These are phyloP conservation scores for Paratilapia polleni DNA, from an alignment of 2,113 vertebrate species.

Conservation along the genomic window DNA sequence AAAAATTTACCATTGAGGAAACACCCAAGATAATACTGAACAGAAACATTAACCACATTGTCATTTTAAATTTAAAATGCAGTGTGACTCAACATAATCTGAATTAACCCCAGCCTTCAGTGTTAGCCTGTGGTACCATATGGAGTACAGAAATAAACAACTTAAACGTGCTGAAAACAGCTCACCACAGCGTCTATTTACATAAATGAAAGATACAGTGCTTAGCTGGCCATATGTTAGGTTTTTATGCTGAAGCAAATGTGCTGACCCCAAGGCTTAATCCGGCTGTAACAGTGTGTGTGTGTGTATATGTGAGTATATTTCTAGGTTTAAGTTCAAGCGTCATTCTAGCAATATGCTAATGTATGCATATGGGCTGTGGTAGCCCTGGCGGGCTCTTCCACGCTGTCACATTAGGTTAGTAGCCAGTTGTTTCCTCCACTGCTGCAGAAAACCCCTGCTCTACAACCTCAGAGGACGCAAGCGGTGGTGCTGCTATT, in stretches of 20 bases:
- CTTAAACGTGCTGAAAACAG: slow-evolving; percentile 20
- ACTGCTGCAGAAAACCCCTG: slow-evolving; percentile 2
- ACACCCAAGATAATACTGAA: too few species aligned
- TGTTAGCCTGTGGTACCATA: slow-evolving; percentile 17
- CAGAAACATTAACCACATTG: too few species aligned
- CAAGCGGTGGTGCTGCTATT: slow-evolving; percentile 12
- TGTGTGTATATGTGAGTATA: not conserved
- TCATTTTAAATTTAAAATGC: not conserved
- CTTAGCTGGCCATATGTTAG: slow-evolving; percentile 40
- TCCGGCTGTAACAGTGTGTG: slow-evolving; percentile 2
- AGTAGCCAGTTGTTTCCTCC: slow-evolving; percentile 42
- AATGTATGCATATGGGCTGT: slow-evolving; percentile 33
- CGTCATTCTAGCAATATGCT: slow-evolving; percentile 31
- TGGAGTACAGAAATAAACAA: slow-evolving; percentile 32
- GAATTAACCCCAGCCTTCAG: slow-evolving; percentile 18
- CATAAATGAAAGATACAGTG: slow-evolving; percentile 22
- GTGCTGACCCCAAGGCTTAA: slow-evolving; percentile 39
- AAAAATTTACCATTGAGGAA: too few species aligned
- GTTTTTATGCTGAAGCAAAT: slow-evolving; percentile 38
- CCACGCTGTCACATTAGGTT: slow-evolving; percentile 59
- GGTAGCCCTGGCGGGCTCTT: slow-evolving; percentile 31
- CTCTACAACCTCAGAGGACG: slow-evolving; percentile 34
- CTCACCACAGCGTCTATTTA: not conserved
- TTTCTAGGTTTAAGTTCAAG: not conserved
- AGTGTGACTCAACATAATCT: slow-evolving; percentile 5